A percentile compares a stretch with the other conserved stretches of the same genome.
Conservation (phyloP, 2,113 vertebrate species). For the Ophiodon elongatus region DNA sequence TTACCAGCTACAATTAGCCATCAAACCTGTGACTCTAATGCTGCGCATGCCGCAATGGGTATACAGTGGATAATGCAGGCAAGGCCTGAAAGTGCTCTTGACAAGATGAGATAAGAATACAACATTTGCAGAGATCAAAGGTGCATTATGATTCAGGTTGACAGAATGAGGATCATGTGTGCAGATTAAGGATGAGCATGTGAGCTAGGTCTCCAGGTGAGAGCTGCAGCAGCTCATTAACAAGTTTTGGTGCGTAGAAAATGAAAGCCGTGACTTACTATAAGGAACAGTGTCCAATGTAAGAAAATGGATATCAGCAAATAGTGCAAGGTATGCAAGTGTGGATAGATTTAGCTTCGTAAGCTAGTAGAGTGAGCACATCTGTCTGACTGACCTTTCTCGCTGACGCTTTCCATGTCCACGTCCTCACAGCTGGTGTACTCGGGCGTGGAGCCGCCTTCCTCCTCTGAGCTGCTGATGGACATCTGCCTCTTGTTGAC, state of each 20-base stretch:
- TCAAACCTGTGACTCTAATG: conserved; percentile 9
- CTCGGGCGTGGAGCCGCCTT: conserved; percentile 98
- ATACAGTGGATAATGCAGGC: neutral
- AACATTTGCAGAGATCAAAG: conserved; percentile 1
- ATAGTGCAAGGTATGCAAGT: conserved; percentile 10
- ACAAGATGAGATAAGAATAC: neutral
- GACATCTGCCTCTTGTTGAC: conserved; percentile 98
- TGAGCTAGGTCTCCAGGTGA: neutral
- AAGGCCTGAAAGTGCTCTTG: neutral
- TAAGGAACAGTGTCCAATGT: neutral
- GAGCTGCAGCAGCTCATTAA: neutral
- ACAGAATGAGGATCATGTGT: neutral
- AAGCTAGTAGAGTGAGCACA: conserved; percentile 37
- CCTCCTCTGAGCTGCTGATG: conserved; percentile 99
- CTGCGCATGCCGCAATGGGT: neutral
- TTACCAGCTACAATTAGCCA: conserved; percentile 22
- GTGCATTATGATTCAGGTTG: neutral
- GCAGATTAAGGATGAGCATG: neutral
- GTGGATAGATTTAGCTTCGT: conserved; percentile 14
- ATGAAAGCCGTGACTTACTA: neutral
- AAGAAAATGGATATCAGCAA: neutral
- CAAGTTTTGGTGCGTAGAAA: neutral
- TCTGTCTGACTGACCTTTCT: conserved; percentile 91
- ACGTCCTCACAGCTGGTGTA: conserved; percentile 99
- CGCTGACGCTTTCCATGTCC: conserved; percentile 98